These are phyloP conservation scores for Dascillus cervinus DNA, from an alignment of 2,888 invertebrate species.

Conservation along the genomic window DNA sequence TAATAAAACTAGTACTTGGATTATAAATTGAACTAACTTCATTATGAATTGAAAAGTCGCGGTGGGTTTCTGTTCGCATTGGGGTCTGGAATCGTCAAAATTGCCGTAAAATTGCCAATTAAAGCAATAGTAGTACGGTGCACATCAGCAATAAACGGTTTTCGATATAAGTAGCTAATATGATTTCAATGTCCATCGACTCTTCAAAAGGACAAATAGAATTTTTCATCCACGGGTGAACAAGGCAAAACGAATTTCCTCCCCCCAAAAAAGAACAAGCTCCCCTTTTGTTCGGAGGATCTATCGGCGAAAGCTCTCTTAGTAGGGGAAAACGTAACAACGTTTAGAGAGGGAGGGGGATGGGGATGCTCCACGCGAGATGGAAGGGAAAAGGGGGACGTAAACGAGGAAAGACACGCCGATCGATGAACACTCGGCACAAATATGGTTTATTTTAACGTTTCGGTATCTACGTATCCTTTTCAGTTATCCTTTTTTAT, in stretches of 20 bases:
- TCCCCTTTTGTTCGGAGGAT: slow-evolving; percentile 16
- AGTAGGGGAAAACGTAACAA: slow-evolving; percentile 20
- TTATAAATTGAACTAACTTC: too few species aligned
- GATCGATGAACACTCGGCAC: slow-evolving; percentile 32
- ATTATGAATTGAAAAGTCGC: too few species aligned
- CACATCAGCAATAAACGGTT: too few species aligned
- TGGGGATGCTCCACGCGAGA: slow-evolving; percentile 23
- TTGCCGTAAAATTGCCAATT: too few species aligned
- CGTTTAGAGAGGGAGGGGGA: slow-evolving; percentile 25
- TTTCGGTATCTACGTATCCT: slow-evolving; percentile 23
- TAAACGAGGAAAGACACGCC: slow-evolving; percentile 27
- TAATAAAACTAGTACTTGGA: too few species aligned
- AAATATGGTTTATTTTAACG: slow-evolving; percentile 31
- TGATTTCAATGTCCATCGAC: slow-evolving; percentile 14
- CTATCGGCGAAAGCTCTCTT: slow-evolving; percentile 17
- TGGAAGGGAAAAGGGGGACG: slow-evolving; percentile 17
- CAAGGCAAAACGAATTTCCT: slow-evolving; percentile 12
- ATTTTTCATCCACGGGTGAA: slow-evolving; percentile 14
- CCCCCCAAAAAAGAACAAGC: slow-evolving; percentile 10
- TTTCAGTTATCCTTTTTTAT: slow-evolving; percentile 15
- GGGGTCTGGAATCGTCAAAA: too few species aligned
- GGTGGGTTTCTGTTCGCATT: too few species aligned
- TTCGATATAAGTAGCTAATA: too few species aligned
- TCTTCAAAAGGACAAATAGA: slow-evolving; percentile 16
- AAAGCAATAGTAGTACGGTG: too few species aligned